Base-by-base conservation (phyloP, 2,888 invertebrate species). In the Colostygia pectinataria region DNA sequence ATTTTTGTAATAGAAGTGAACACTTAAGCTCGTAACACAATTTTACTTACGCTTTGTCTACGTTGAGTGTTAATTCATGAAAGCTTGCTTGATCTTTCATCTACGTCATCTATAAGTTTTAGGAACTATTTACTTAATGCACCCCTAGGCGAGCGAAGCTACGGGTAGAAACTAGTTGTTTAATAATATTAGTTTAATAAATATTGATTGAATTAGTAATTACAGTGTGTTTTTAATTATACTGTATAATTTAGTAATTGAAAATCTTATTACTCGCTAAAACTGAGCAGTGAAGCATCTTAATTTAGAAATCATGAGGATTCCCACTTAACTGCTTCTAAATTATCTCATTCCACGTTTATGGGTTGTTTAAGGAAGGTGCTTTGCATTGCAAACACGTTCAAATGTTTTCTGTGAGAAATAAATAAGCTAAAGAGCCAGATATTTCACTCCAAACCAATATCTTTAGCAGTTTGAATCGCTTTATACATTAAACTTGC, bases 311-410 rank as follows among this genome's bases (percentile, higher is more conserved):
- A 25, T 9, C 31, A 14, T 10, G 32, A 34, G 33, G 27, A n/a
- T 40, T 10, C 36, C 24, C 10, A 34, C 33, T 39, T 20, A 29
- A 34, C 29, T 24, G 36, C 25, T 40, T 40, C 29, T 31, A 41
- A 45, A 32, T 45, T 31, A 51, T 51, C 41, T 45, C 32, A 37
- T 51, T 44, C 24, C 27, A 36, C 23, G 24, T 41, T 41, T 37
- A 45, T 31, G 34, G 34, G 34, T 44, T 44, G 34, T 18, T 25
- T 37, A 44, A 24, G 10, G 25, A 13, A 25, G 23, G 13, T 13
- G 18, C 31, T 45, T 41, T 51, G 45, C 41, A 51, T 51, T 45
- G 25, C 32, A 45, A 51, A 51, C 51, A 51, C 51, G 51, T 51
- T 45, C 45, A 31, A 37, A 51, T 45, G 40, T 37, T 34, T 51